Evolutionary conservation across 2,113 vertebrate species (phyloP).

Genomic region (Ifrita kowaldi): DNA sequence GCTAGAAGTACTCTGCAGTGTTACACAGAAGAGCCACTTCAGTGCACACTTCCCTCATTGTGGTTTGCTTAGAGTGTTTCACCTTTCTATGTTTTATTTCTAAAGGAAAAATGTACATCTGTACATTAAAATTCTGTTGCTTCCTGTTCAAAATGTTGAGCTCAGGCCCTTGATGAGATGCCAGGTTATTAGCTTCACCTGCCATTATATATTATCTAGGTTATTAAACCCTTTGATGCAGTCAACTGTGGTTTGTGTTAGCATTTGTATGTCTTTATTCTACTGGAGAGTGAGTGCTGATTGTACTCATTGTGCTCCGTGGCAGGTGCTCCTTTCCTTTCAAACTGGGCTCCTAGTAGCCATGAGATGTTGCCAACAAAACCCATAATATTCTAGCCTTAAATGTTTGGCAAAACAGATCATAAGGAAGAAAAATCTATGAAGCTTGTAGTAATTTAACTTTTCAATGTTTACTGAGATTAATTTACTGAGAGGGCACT

Average conservation of each 20-base stretch:
- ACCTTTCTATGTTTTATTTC: not conserved
- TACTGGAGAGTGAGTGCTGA: not conserved
- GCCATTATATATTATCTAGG: constrained; percentile 26
- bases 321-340: not conserved
- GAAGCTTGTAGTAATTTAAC: constrained; percentile 11
- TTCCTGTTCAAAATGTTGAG: constrained; percentile 1
- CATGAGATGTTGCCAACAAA: not conserved
- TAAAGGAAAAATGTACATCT: not conserved
- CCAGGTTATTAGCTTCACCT: constrained; percentile 45
- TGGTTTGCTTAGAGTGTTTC: not conserved
- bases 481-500: constrained; percentile 31
- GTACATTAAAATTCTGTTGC: constrained; percentile 20
- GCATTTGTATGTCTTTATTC: constrained; percentile 18
- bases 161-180: constrained; percentile 1
- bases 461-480: constrained; percentile 12
- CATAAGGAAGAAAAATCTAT: not conserved
- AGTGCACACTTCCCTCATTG: not conserved
- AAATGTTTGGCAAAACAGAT: not conserved
- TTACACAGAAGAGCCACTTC: not conserved
- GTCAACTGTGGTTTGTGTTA: constrained; percentile 40
- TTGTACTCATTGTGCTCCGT: not conserved
- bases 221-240: constrained; percentile 49
- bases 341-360: not conserved
- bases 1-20: not conserved
- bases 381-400: not conserved